These are phyloP conservation scores for Danionella cerebrum DNA, from an alignment of 2,113 vertebrate species.

Conservation along the genomic window DNA sequence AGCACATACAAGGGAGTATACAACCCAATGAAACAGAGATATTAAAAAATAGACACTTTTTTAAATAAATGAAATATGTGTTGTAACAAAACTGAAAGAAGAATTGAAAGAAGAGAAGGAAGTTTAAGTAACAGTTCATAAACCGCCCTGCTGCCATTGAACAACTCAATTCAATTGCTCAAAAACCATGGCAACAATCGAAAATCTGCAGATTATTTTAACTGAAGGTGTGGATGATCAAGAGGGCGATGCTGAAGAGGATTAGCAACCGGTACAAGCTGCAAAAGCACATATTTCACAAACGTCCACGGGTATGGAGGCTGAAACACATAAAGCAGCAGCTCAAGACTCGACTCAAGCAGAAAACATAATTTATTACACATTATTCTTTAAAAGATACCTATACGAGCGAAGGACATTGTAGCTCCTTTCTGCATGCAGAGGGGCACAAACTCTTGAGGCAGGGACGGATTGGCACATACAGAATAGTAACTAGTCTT, in stretches of 20 bases:
- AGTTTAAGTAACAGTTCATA: slow-evolving; percentile 54
- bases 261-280: slow-evolving; percentile 77
- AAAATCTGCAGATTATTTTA: background rate
- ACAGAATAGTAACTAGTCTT: background rate
- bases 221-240: background rate
- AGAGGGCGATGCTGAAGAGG: background rate
- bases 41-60: slow-evolving; percentile 1
- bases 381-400: slow-evolving; percentile 47
- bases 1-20: slow-evolving; percentile 14
- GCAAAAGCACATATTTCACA: slow-evolving; percentile 80
- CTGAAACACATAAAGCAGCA: slow-evolving; percentile 29
- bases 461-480: slow-evolving; percentile 61
- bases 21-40: slow-evolving; percentile 18
- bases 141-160: slow-evolving; percentile 19
- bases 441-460: slow-evolving; percentile 62
- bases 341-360: background rate
- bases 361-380: background rate
- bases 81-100: slow-evolving; percentile 53
- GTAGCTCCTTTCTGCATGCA: slow-evolving; percentile 55
- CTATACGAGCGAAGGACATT: slow-evolving; percentile 56
- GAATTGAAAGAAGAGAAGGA: background rate
- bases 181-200: background rate
- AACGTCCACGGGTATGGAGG: slow-evolving; percentile 49
- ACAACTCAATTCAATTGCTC: background rate
- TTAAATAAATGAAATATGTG: slow-evolving; percentile 36